A percentile compares a stretch with the other conserved stretches of the same genome.
These are phyloP conservation scores for Holothuria glaberrima DNA, from an alignment of 35 echinoderm and acorn worm genomes.

Conservation along the genomic window DNA sequence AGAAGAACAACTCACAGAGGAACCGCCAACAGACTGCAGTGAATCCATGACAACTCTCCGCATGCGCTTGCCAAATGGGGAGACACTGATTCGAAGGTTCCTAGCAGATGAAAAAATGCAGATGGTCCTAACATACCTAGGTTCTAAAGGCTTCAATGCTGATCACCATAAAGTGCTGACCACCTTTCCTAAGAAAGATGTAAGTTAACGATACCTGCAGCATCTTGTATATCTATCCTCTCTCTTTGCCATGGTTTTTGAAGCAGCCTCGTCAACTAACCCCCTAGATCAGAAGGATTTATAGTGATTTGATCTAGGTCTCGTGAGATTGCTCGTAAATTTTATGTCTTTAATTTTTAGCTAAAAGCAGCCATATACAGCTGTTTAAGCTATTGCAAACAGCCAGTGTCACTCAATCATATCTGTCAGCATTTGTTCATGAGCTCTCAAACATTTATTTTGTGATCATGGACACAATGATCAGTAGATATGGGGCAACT, in stretches of 20 bases:
- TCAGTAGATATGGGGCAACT: no score
- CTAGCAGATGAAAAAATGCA: constrained; percentile 65
- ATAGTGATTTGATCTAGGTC: no score
- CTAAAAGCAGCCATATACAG: no score
- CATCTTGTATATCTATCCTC: neutral
- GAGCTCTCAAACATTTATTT: no score
- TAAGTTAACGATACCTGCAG: constrained; percentile 59
- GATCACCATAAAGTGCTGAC: constrained; percentile 89
- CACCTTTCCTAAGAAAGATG: constrained; percentile 94
- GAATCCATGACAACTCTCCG: constrained; percentile 79
- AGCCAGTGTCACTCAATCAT: no score
- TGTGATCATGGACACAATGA: no score
- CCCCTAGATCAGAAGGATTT: no score
- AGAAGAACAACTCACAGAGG: constrained; percentile 82
- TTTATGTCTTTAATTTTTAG: no score
- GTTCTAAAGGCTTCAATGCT: constrained; percentile 81
- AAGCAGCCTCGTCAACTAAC: no score
- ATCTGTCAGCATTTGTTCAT: no score
- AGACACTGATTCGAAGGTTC: constrained; percentile 80
- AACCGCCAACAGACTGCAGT: constrained; percentile 63
- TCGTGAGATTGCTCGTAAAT: no score
- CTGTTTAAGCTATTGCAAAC: no score
- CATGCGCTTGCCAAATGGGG: constrained; percentile 80
- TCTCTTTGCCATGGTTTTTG: neutral
- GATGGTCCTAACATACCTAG: constrained; percentile 79